Percentiles rank a stretch among this genome's conserved stretches.
phyloP scores from a whole-genome alignment of 2,797 vertebrate genomes.

The Microctenopoma lineatum region DNA sequence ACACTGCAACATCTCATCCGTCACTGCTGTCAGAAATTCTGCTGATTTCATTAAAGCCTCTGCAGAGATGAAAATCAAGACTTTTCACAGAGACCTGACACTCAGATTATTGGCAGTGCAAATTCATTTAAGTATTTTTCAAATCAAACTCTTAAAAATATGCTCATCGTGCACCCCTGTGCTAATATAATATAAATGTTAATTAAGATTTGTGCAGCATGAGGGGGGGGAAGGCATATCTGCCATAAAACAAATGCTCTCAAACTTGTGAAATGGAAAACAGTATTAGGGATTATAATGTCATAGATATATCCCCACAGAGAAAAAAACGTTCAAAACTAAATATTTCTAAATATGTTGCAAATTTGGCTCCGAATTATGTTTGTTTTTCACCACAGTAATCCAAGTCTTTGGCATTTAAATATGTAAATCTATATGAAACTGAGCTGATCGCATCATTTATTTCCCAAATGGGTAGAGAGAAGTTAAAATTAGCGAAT shows the following conservation, averaged over 20 bases:
- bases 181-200: conserved; percentile 87
- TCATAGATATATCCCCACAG: conserved; percentile 22
- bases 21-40: conserved; percentile 38
- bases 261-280: conserved; percentile 56
- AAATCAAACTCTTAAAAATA: conserved; percentile 69
- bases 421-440: conserved; percentile 51
- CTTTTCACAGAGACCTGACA: conserved; percentile 46
- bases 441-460: conserved; percentile 18
- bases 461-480: conserved; percentile 13
- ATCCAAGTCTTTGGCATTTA: conserved; percentile 33
- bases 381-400: conserved; percentile 28
- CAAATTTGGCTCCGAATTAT: conserved; percentile 29
- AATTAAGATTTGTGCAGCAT: conserved; percentile 78
- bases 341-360: conserved; percentile 25
- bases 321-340: not conserved
- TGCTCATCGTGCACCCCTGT: conserved; percentile 72
- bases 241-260: conserved; percentile 68
- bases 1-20: conserved; percentile 42
- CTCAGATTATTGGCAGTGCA: conserved; percentile 54
- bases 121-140: conserved; percentile 76
- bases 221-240: conserved; percentile 71
- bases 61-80: conserved; percentile 53
- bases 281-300: conserved; percentile 27
- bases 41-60: conserved; percentile 56
- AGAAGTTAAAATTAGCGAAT: conserved; percentile 13